Base-by-base conservation (phyloP, 2,113 vertebrate species). In the Brachyhypopomus gauderio region DNA sequence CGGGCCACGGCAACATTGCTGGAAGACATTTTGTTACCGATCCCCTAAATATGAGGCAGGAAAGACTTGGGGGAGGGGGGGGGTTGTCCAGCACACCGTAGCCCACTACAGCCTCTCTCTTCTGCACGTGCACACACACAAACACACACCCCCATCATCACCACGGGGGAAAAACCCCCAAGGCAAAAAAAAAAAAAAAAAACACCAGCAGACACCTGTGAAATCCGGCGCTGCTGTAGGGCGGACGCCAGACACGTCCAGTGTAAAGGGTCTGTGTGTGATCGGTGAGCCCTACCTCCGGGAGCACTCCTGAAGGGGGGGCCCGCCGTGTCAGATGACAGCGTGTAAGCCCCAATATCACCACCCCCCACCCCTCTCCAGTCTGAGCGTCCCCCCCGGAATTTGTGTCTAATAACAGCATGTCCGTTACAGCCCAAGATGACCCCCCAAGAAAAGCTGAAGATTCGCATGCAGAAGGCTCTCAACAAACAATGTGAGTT, bases 401-500 rank as follows among this genome's bases (percentile, higher is more conserved):
- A 77, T 62, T 12, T 16, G 55, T 79, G 78, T 89, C 89, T 93
- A 85, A 92, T 85, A 85, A 81, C 27, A 1, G 12, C 84, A 79
- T 92, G 87, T 93, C 83, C 83, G 59, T 90, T 92, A 25, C 93
- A 98, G 96, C 91, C 94, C 88, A 98, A 97, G 91, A 92, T 98
- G 92, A 98, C 96, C 0, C 96, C 96, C 0, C 96, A 97, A 90
- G 96, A 98, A 85, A 95, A 94, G 78, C 91, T 98, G 82, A 97
- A 96, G 89, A 89, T 97, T 11, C 91, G 93, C 30, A 98, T 98
- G 96, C 96, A 97, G 89, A 97, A 96, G 88, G 96, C 96, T 0
- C 93, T 98, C 79, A 98, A 97, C 93, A 94, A 93, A 87, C 96
- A 97, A 84, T 97, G 96, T 97, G 87, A 88, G 96, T 92, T 4